A percentile compares a stretch with the other conserved stretches of the same genome.
These are phyloP conservation scores for Empidonax alnorum DNA, from an alignment of 2,113 vertebrate species.

Conservation along the genomic window DNA sequence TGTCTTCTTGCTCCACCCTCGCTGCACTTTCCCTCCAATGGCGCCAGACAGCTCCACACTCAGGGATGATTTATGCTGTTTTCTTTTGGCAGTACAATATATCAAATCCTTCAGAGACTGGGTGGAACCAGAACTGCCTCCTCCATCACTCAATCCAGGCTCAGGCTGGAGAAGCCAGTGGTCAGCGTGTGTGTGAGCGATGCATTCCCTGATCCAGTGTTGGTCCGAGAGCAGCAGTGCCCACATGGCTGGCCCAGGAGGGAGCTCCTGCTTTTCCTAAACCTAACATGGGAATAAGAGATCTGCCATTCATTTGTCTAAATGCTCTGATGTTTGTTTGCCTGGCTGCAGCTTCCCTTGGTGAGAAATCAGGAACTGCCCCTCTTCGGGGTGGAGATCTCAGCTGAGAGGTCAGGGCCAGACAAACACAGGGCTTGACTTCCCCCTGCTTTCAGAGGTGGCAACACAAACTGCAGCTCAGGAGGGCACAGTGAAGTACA, in stretches of 20 bases:
- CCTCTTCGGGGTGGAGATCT: not conserved
- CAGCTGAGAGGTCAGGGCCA: not conserved
- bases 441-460: not conserved
- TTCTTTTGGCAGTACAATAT: conserved; percentile 45
- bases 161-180: not conserved
- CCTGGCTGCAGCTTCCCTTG: not conserved
- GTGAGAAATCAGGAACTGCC: not conserved
- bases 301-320: not conserved
- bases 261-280: not conserved
- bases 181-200: not conserved
- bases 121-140: conserved; percentile 51
- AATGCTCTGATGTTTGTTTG: not conserved
- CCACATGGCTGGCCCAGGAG: not conserved
- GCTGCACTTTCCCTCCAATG: conserved; percentile 21
- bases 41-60: not conserved
- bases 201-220: rapidly evolving
- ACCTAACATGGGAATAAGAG: not conserved
- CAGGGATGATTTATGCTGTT: conserved; percentile 36
- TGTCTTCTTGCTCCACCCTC: conserved; percentile 30
- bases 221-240: not conserved
- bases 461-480: not conserved
- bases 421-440: rapidly evolving
- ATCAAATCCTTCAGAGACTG: conserved; percentile 47
- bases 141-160: not conserved
- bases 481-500: not conserved